Conservation (phyloP, 2,113 vertebrate genomes). For the Typhlomys cinereus region DNA sequence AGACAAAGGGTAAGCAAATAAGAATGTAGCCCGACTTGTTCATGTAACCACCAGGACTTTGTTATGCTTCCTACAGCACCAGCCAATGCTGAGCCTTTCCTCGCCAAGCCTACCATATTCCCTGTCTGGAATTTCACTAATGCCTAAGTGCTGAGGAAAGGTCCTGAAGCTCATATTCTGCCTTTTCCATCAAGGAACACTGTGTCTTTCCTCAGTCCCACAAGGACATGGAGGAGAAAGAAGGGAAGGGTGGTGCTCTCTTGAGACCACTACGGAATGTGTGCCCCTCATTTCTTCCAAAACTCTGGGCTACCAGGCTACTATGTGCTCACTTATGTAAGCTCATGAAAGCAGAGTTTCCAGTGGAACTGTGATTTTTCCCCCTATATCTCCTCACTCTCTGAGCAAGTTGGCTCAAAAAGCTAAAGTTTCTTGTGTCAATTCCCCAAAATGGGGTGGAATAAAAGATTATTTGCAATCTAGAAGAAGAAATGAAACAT, state of each 20-base stretch:
- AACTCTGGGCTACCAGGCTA: neutral
- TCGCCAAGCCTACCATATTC: neutral
- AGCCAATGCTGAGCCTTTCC: slow-evolving; percentile 20
- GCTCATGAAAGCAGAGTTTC: neutral
- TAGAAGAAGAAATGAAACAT: slow-evolving; percentile 14
- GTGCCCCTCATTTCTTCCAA: slow-evolving; percentile 28
- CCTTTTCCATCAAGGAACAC: neutral
- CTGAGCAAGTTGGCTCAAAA: neutral
- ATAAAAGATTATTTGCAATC: neutral
- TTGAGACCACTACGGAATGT: neutral
- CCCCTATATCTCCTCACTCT: slow-evolving; percentile 20
- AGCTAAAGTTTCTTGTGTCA: neutral
- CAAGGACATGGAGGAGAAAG: neutral
- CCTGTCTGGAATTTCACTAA: neutral
- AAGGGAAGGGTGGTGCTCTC: neutral
- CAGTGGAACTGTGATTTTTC: neutral
- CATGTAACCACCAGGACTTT: slow-evolving; percentile 3
- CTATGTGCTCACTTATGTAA: slow-evolving; percentile 34
- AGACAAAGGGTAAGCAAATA: neutral
- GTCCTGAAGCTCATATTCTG: neutral
- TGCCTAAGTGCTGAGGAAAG: no score
- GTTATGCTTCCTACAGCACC: neutral
- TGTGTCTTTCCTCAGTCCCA: neutral
- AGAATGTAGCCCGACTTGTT: neutral
- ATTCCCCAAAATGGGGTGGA: neutral